phyloP scores from a whole-genome alignment of 2,888 invertebrate species.

The Neoscelio sp. region DNA sequence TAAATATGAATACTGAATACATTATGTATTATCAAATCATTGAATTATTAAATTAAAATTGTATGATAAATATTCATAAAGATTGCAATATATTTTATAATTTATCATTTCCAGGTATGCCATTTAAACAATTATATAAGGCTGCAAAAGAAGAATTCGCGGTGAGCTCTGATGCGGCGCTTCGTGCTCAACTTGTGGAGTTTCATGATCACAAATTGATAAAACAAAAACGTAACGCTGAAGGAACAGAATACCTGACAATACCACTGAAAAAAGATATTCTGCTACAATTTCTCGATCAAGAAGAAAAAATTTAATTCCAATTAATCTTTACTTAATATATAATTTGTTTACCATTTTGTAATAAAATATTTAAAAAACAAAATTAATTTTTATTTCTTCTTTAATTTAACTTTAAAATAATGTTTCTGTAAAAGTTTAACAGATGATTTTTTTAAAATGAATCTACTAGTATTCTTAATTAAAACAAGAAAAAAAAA shows the following conservation, averaged over 20 bases:
- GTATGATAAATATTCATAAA: no score
- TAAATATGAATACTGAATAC: not conserved
- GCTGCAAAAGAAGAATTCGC: slow-evolving; percentile 94
- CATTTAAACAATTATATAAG: slow-evolving; percentile 94
- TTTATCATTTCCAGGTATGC: slow-evolving; percentile 90
- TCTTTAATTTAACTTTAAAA: no score
- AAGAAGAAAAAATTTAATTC: slow-evolving; percentile 81
- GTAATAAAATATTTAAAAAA: no score
- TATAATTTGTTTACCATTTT: slow-evolving; percentile 6
- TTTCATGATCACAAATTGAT: slow-evolving; percentile 97
- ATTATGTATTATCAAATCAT: slow-evolving; percentile 16
- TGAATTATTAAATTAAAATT: no score
- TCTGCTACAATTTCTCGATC: slow-evolving; percentile 91
- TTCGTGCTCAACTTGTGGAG: slow-evolving; percentile 96
- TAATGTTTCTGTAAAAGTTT: no score
- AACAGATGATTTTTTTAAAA: no score
- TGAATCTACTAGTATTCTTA: no score
- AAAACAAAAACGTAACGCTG: slow-evolving; percentile 90
- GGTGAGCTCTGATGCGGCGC: slow-evolving; percentile 95
- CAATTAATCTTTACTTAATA: not conserved
- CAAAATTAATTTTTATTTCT: no score
- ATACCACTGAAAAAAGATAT: slow-evolving; percentile 91
- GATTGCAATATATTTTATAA: no score
- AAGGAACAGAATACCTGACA: slow-evolving; percentile 92
- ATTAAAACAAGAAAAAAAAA: no score